Percentiles rank a stretch among this genome's conserved stretches.
Evolutionary conservation across 1,140 invertebrate genomes (phyloP).

Genomic region (Drosophila melanogaster): Release_6_plus_ISO1_MT NC_004354.4:6662501-6663000

Average conservation of each 20-base stretch:
- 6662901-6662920: no score
- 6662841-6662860: no score
- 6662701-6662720: conserved; percentile 11
- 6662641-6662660: conserved; percentile 9
- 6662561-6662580: conserved; percentile 31
- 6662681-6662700: conserved; percentile 43
- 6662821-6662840: background rate
- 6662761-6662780: conserved; percentile 4
- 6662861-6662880: no score
- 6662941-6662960: no score
- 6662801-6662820: conserved; percentile 15
- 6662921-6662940: no score
- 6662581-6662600: conserved; percentile 45
- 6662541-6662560: conserved; percentile 54
- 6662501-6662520: conserved; percentile 11
- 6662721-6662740: background rate
- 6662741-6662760: conserved; percentile 5
- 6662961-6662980: no score
- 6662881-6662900: no score
- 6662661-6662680: conserved; percentile 15
- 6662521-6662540: conserved; percentile 49
- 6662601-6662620: conserved; percentile 26
- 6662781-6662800: conserved; percentile 1
- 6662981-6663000: no score
- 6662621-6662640: conserved; percentile 16